These are phyloP conservation scores for Cheiracanthium punctorium DNA, from an alignment of 2,888 invertebrate genomes.

Conservation along the genomic window DNA sequence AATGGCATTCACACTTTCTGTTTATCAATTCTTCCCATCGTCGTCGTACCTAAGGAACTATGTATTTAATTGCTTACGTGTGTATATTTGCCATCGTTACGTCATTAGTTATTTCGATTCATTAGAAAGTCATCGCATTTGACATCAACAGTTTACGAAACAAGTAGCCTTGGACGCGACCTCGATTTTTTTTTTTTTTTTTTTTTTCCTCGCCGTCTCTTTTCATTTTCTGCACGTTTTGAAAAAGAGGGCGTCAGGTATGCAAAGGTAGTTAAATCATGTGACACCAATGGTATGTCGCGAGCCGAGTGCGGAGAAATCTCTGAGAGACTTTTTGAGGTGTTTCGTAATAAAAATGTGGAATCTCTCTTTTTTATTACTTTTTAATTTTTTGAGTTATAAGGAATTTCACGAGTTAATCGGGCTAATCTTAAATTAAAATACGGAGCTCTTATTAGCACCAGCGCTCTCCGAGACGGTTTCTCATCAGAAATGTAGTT, in stretches of 20 bases:
- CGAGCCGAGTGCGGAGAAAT: neutral
- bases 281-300: neutral
- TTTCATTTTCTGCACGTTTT: conserved; percentile 11
- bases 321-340: too few relatives aligned
- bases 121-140: neutral
- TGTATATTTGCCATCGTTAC: neutral
- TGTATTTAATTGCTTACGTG: neutral
- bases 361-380: too few relatives aligned
- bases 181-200: conserved; percentile 21
- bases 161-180: neutral
- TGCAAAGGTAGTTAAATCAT: conserved; percentile 23
- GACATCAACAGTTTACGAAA: neutral
- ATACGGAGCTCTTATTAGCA: too few relatives aligned
- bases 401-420: too few relatives aligned
- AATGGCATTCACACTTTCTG: too few relatives aligned
- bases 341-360: too few relatives aligned
- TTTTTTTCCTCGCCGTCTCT: neutral
- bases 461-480: too few relatives aligned
- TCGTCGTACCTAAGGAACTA: too few relatives aligned
- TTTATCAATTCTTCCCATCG: too few relatives aligned
- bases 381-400: too few relatives aligned
- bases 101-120: neutral
- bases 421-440: too few relatives aligned
- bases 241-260: conserved; percentile 18
- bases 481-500: too few relatives aligned